Conservation (phyloP, 2,888 invertebrate species). For the Pheosia gnoma region DNA sequence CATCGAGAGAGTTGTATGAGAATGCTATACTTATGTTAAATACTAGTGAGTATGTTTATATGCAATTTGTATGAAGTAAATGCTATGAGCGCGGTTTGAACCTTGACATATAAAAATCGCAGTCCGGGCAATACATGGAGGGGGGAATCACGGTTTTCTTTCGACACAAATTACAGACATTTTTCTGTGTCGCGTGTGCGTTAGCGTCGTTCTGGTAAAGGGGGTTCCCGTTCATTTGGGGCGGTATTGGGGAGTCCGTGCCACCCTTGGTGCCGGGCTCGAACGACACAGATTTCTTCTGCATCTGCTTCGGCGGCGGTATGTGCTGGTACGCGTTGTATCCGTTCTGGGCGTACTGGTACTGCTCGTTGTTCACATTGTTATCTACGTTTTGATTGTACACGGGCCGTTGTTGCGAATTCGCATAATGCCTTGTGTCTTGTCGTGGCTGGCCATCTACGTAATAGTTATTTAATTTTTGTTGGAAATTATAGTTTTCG, state of each 20-base stretch:
- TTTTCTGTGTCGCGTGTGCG: conserved; percentile 74
- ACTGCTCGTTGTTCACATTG: conserved; percentile 53
- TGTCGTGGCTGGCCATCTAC: conserved; percentile 61
- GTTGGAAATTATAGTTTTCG: conserved; percentile 68
- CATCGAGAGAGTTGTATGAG: neutral
- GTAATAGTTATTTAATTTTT: conserved; percentile 70
- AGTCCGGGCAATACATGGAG: conserved; percentile 93
- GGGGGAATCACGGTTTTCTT: conserved; percentile 92
- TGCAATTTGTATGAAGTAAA: conserved; percentile 17
- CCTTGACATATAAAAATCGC: conserved; percentile 96
- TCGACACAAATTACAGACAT: conserved; percentile 93
- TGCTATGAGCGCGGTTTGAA: conserved; percentile 87
- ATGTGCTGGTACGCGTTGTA: conserved; percentile 86
- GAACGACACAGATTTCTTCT: conserved; percentile 89
- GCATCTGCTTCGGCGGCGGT: conserved; percentile 84
- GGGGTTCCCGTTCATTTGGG: conserved; percentile 65
- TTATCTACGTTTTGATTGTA: conserved; percentile 70
- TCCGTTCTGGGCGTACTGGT: conserved; percentile 66
- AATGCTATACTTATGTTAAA: conserved; percentile 24
- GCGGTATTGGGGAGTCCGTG: conserved; percentile 77
- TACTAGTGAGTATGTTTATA: conserved; percentile 31
- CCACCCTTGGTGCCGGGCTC: conserved; percentile 89
- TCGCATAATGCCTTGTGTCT: conserved; percentile 65
- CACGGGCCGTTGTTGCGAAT: conserved; percentile 65
- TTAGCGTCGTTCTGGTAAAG: conserved; percentile 49